Evolutionary conservation across 2,888 invertebrate species (phyloP), one percentile per base, ranked within the genome.

Genomic region (Anodontia alba): DNA sequence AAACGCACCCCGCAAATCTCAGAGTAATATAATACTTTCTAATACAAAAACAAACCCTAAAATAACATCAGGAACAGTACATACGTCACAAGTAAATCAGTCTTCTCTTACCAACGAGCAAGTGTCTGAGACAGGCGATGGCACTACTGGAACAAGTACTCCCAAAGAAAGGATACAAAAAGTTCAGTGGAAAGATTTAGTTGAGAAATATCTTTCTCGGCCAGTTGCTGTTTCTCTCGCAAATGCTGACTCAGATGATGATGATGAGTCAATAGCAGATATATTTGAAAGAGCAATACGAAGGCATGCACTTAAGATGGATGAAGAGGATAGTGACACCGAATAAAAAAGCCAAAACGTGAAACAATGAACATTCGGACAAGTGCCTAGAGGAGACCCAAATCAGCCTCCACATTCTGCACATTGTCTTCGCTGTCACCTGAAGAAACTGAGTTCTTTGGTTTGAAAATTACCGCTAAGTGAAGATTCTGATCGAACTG

Each of bases 241-340:
- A 38, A 38, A 38, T 38, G 38, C 5, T 38, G 38, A 38, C 7
- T 38, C 38, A 8, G 38, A 38, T 38, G 62, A 62, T 17, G n/a
- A 10, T 54, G 62, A 62, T 20, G 62, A 62, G 7, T 62, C 62
- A 33, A 17, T n/a, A 20, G 31, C 33, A 5, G 62, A 62, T 33
- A 62, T 62, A 12, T 62, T 62, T 33, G 62, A 62, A 20, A 62
- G 62, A 62, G 62, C 33, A 20, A 62, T 17, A 62, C 62, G 62
- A 20, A 31, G n/a, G 33, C n/a, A 62, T 33, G 33, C 17, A n/a
- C 17, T 62, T 10, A 33, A 62, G 7, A 7, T 62, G 23, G 62
- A 33, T 20, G 62, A 62, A 33, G 62, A 62, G 5, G 17, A 33
- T 20, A 33, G 33, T 62, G 33, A 33, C 20, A 17, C 5, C 20